A percentile compares a stretch with the other conserved stretches of the same genome.
These are phyloP conservation scores for Epinephelus moara DNA, from an alignment of 2,113 vertebrate species.

Conservation along the genomic window DNA sequence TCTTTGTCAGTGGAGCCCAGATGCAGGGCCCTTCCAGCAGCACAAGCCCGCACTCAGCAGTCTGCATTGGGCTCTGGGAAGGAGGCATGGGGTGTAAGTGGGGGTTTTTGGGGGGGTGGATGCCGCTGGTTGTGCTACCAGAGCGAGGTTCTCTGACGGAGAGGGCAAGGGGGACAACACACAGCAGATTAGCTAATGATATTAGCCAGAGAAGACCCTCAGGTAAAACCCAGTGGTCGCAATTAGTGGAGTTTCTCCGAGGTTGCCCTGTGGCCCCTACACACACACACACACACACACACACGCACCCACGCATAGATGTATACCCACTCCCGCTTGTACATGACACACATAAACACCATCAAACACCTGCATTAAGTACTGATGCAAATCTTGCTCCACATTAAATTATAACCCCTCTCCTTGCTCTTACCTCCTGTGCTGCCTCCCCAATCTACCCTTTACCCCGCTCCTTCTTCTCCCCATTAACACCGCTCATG, in stretches of 20 bases:
- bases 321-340: conserved; percentile 16
- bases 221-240: conserved; percentile 84
- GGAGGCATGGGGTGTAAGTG: conserved; percentile 51
- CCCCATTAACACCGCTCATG: conserved; percentile 73
- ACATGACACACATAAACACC: conserved; percentile 34
- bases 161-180: conserved; percentile 81
- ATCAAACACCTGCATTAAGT: conserved; percentile 55
- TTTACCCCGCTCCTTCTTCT: conserved; percentile 48
- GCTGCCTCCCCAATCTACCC: conserved; percentile 34
- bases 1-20: conserved; percentile 97
- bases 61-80: conserved; percentile 87
- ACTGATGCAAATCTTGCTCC: conserved; percentile 40
- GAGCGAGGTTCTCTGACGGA: conserved; percentile 65
- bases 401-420: conserved; percentile 49
- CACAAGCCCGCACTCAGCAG: conserved; percentile 98
- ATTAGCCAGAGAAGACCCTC: conserved; percentile 80
- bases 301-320: neutral
- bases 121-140: conserved; percentile 87
- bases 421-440: conserved; percentile 32
- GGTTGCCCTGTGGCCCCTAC: conserved; percentile 75
- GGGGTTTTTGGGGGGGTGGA: conserved; percentile 26
- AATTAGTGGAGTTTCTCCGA: conserved; percentile 83
- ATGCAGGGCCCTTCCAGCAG: conserved; percentile 95
- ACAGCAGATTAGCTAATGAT: conserved; percentile 88
- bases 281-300: conserved; percentile 12